Evolutionary conservation across 2,888 invertebrate species (phyloP), one percentile per base, ranked within the genome.

Genomic region (Ariolimax columbianus): DNA sequence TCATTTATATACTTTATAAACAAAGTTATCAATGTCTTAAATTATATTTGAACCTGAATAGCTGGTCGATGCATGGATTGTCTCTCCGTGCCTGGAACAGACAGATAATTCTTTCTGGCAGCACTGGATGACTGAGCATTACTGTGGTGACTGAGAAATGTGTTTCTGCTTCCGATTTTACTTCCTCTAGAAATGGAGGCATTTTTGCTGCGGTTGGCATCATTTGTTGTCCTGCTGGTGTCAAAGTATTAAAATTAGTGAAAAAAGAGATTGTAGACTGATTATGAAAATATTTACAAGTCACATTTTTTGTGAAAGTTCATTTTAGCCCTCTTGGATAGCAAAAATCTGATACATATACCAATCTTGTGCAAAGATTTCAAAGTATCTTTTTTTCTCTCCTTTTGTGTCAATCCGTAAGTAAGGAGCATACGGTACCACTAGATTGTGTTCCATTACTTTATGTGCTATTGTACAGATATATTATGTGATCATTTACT

Each of bases 91-190:
- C 70, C 38, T 40, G 70, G 51, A 19, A 77, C 87, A 88, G 82
- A 47, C 14, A 17, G 17, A 17, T 90, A 82, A 83, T 90, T 91
- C 63, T 88, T 90, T 66, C 89, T 89, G 55, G 19, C 19, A 55
- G 55, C 3, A 81, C 92, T 91, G 14, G 92, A 90, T 19, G 92
- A 91, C 40, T 91, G 85, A n/a, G 92, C 66, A 77, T 90, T 90
- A 11, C 92, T 91, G 33, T 92, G 87, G 3, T 91, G 91, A 43
- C 90, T 90, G 9, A 90, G 90, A 82, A 87, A 88, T 2, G 87
- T 88, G 40, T 88, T 82, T 33, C 89, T 87, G 33, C 87, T 86
- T 19, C 91, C 91, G 89, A 89, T 90, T 88, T 91, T 92, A 81
- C 90, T 91, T 78, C 88, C 89, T 79, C 47, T 78, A 26, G 79